Base-by-base conservation (phyloP, 2,888 invertebrate species). In the Sialis lutaria region DNA sequence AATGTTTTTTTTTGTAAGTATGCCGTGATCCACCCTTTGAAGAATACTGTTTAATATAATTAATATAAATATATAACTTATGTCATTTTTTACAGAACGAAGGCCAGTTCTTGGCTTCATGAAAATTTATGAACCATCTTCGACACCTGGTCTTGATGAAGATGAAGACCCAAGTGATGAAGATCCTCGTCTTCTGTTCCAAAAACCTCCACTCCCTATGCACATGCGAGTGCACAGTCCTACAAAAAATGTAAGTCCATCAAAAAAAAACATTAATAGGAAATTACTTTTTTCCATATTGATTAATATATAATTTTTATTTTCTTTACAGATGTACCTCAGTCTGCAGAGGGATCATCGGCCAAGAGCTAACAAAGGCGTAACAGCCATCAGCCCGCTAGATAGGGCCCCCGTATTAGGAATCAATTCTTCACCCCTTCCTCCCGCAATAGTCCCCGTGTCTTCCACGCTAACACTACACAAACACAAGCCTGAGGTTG, bases 401-500 rank as follows among this genome's bases (percentile, higher is more conserved):
- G 68, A 70, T 48, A 33, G 47, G 10, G 47, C 42, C 4, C 67
- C 67, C 9, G 32, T 37, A 10, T n/a, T 30, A 9, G 41, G 33
- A 22, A 30, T 40, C 31, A 12, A 12, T 10, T 22, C 32, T 7
- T 30, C 30, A n/a, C 51, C 53, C 50, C 53, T 50, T 45, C 47
- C 55, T 55, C 55, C 52, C 47, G 51, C 54, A 43, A 56, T 55
- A 50, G 57, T 56, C 58, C 63, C 68, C 9, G 82, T 83, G 58
- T 78, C 83, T 60, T 83, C 83, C 61, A 82, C 83, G 51, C 70
- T 84, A 49, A 82, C 83, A 51, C 82, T 83, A 59, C 84, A 84
- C 65, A 75, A 84, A 54, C 75, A 84, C 58, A 79, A 83, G 57
- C 86, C 86, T 53, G 87, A 87, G 67, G 84, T 87, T 55, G 85